These are phyloP conservation scores for Atta cephalotes DNA, from an alignment of 1,140 invertebrate species.

Conservation along the genomic window DNA sequence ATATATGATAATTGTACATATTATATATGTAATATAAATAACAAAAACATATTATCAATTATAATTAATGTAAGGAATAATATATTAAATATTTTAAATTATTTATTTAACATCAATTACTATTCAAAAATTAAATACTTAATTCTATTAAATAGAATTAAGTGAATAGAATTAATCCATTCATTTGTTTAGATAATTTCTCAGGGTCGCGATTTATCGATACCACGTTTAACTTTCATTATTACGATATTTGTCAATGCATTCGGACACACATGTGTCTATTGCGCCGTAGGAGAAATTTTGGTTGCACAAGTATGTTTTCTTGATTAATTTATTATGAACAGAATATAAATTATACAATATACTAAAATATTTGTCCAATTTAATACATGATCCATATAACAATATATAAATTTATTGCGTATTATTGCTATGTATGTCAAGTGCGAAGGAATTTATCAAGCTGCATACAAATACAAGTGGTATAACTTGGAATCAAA, in stretches of 20 bases:
- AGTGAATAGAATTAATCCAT: no score
- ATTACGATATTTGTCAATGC: not conserved
- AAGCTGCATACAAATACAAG: slow-evolving; percentile 19
- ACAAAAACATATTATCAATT: not conserved
- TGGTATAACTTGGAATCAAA: slow-evolving; percentile 26
- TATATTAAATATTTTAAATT: not conserved
- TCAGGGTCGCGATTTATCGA: not conserved
- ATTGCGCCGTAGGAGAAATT: slow-evolving; percentile 37
- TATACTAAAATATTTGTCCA: not conserved
- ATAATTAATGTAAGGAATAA: not conserved
- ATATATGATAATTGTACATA: not conserved
- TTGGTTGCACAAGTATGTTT: slow-evolving; percentile 35
- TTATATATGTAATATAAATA: not conserved
- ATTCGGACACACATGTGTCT: slow-evolving; percentile 33
- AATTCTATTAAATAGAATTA: not conserved
- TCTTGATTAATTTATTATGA: not conserved
- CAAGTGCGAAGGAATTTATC: slow-evolving; percentile 29
- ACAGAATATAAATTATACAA: not conserved
- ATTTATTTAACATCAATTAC: not conserved
- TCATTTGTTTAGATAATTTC: not conserved
- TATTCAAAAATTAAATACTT: not conserved
- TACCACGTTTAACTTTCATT: not conserved
- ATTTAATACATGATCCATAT: no score
- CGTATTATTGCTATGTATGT: not conserved
- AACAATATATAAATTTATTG: not conserved